Base-by-base conservation (phyloP, 2,888 invertebrate genomes). In the Perdita meconis region DNA sequence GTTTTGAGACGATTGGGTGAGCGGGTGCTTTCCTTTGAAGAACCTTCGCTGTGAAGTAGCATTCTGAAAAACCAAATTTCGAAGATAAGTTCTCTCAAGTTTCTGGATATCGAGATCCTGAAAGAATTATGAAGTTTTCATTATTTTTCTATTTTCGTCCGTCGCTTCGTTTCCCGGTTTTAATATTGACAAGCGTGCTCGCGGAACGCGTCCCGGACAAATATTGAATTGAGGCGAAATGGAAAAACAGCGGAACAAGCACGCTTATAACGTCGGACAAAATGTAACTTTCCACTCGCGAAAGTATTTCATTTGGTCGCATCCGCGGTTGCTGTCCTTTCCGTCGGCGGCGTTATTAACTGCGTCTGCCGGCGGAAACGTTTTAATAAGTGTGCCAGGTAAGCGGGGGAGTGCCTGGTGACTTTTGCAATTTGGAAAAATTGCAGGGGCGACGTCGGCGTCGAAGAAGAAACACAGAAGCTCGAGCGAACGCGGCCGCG, bases 381-480 rank as follows among this genome's bases (percentile, higher is more conserved):
- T 78, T 78, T 77, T 78, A 63, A 78, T 78, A 78, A 78, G 44
- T 66, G 53, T 36, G 19, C 16, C 44, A 19, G 22, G 67, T 4
- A 24, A n/a, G 38, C n/a, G n/a, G 36, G 10, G 55, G 47, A 24
- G 19, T 5, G 36, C 13, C 16, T 38, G 47, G 44, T 26, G 75
- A 74, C 51, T 50, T 64, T 70, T 44, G 65, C 56, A 76, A 76
- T 69, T 61, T 36, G 78, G n/a, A 71, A 57, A 55, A 72, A 72
- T 71, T 78, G 66, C 59, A 4, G 8, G 22, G 10, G 16, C 51
- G 34, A 40, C 30, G 4, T 6, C 38, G 44, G 38, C 22, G 30
- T 26, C 56, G 38, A 60, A 30, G 38, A 16, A 16, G 34, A 38
- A 40, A 22, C 12, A 24, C 34, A 8, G 19, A 4, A 34, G 36